Evolutionary conservation across 2,888 invertebrate genomes (phyloP).

Genomic region (Eupithecia subumbrata): DNA sequence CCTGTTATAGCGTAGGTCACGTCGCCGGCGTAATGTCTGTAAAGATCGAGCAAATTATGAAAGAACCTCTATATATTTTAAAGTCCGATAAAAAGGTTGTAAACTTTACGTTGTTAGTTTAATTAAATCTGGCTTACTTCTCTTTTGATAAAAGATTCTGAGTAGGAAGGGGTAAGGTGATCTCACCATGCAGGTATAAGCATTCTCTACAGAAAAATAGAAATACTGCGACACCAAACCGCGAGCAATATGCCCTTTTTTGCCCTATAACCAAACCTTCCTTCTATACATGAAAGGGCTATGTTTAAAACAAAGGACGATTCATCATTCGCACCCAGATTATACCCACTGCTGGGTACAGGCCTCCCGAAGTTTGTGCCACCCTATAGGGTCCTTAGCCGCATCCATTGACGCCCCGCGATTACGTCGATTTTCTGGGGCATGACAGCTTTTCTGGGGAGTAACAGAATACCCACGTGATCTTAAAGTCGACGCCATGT

Average conservation of each 20-base stretch:
- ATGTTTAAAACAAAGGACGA: not conserved
- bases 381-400: too few relatives aligned
- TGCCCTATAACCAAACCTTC: not conserved
- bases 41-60: not conserved
- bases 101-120: too few relatives aligned
- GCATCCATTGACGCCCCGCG: too few relatives aligned
- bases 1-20: slow-evolving; percentile 95
- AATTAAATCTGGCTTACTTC: too few relatives aligned
- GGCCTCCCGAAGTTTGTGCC: not conserved
- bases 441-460: not conserved
- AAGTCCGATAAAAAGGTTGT: not conserved
- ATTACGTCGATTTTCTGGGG: not conserved
- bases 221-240: too few relatives aligned
- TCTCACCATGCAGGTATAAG: too few relatives aligned
- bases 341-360: not conserved
- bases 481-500: slow-evolving; percentile 91
- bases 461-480: slow-evolving; percentile 84
- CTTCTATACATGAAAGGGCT: too few relatives aligned
- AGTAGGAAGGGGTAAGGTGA: too few relatives aligned
- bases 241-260: not conserved
- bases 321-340: not conserved
- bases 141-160: too few relatives aligned
- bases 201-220: too few relatives aligned
- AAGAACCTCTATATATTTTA: not conserved
- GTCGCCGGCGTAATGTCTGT: slow-evolving; percentile 97